These are phyloP conservation scores for Drosophila hydei DNA, from an alignment of 1,140 invertebrate species.

Conservation along the genomic window DNA sequence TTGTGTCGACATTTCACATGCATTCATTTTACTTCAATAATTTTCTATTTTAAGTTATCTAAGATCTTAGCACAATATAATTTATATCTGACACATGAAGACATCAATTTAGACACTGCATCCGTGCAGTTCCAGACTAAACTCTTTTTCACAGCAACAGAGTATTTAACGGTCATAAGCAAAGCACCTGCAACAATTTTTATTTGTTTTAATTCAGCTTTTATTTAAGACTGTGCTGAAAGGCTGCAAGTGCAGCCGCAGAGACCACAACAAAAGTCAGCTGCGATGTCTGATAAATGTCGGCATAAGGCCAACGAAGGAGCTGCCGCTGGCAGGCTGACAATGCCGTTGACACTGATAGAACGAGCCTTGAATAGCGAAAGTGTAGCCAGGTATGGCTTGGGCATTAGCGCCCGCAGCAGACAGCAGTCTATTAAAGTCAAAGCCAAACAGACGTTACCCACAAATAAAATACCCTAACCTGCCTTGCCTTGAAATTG, in stretches of 20 bases:
- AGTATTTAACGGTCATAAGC: neutral
- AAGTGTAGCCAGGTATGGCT: slow-evolving; percentile 20
- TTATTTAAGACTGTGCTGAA: slow-evolving; percentile 33
- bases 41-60: too few species aligned
- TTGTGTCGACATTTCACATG: too few species aligned
- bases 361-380: slow-evolving; percentile 30
- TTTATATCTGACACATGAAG: too few species aligned
- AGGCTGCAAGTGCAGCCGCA: slow-evolving; percentile 35
- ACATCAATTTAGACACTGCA: too few species aligned
- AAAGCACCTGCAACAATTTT: neutral
- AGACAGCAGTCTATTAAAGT: slow-evolving; percentile 32
- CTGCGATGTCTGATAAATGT: slow-evolving; percentile 56
- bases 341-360: slow-evolving; percentile 66
- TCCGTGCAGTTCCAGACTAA: too few species aligned
- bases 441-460: slow-evolving; percentile 2
- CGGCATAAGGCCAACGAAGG: slow-evolving; percentile 30
- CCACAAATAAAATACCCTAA: slow-evolving; percentile 15
- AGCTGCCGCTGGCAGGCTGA: slow-evolving; percentile 49
- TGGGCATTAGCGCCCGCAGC: slow-evolving; percentile 6
- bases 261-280: slow-evolving; percentile 36
- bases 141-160: neutral
- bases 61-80: too few species aligned
- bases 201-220: slow-evolving; percentile 43
- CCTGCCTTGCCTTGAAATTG: neutral
- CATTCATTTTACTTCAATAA: too few species aligned